Evolutionary conservation across 1,140 invertebrate genomes (phyloP), one percentile per base, ranked within the genome.

Genomic region (Anastatus disparis): DNA sequence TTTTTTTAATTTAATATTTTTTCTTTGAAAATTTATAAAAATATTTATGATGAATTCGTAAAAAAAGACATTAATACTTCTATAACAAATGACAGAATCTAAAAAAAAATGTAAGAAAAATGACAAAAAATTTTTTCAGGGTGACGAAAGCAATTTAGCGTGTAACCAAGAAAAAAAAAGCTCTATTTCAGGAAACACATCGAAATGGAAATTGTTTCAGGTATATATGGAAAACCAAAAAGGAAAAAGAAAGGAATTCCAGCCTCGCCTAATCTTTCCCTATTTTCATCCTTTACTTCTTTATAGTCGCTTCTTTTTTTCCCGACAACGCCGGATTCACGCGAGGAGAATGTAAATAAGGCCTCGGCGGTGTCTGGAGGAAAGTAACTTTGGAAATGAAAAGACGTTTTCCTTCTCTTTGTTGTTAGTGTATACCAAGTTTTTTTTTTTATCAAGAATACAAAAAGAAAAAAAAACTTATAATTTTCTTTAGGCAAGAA

Each of bases 381-480:
- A 35, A 67, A 58, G 48, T 67, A 67, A 67, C 27, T 67, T 67
- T 46, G 10, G n/a, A n/a, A n/a, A n/a, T 13, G 53, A 24, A 67
- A 56, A 67, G 40, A 24, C 50, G 64, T 58, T 35, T 44, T 27
- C n/a, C n/a, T n/a, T n/a, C 31, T 7, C 44, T 53, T 53, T 65
- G 48, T 63, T 52, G 22, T 38, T 38, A 17, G n/a, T 35, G n/a
- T n/a, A n/a, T n/a, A 8, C 20, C 17, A 64, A 40, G 26, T 64
- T 64, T 50, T n/a, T n/a, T n/a, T n/a, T n/a, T 35, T 46, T 26
- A 64, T 64, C 27, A 31, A 48, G 24, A 48, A 27, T 7, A 46
- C 3, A 61, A 9, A 7, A 26, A 17, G 31, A 26, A 17, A 29
- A 12, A 4, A 27, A 26, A 2, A 2, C 2, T 31, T 17, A 27